Base-by-base conservation (phyloP, 2,888 invertebrate genomes). In the Hydropsyche betteni region DNA sequence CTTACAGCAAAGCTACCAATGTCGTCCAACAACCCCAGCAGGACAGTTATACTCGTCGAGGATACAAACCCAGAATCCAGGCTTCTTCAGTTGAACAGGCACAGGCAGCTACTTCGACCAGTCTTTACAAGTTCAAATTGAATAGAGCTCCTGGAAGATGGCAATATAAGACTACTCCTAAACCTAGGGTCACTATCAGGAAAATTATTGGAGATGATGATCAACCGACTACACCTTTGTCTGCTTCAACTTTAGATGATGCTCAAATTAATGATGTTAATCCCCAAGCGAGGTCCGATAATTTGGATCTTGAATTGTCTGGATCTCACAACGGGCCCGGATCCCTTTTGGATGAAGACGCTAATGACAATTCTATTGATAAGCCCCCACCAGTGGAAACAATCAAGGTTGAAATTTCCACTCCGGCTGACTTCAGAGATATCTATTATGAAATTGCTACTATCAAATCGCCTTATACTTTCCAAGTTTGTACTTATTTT, bases 161-260 rank as follows among this genome's bases (percentile, higher is more conserved):
- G 96, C 94, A 95, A 81, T 96, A 95, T 84, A 95, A 95, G 85
- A 94, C 95, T 8, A 93, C 95, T 34, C 92, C 95, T 0, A 96
- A 95, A 83, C 95, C 96, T 4, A 90, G 94, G 83, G 92, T 96
- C 7, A 91, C 91, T 70, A 95, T 95, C 80, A 88, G 94, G 73
- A 93, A 94, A 82, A 89, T 90, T 80, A 88, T 87, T 79, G 88
- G 88, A 75, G 89, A 89, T 75, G 89, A 89, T 76, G 86, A 86
- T 34, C 83, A 84, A 79, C 86, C 85, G 81, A 86, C 87, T 78
- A 87, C 87, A 71, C 87, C 87, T 24, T 84, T 85, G 78, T 80
- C 85, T 38, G 86, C 86, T 78, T 84, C 86, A 77, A 83, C 87
- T 73, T 80, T 85, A 68, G 87, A 88, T 78, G 86, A 86, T 79